Conservation (phyloP, 1,140 invertebrate genomes). For the Pachyrhynchus sulphureomaculatus region DNA sequence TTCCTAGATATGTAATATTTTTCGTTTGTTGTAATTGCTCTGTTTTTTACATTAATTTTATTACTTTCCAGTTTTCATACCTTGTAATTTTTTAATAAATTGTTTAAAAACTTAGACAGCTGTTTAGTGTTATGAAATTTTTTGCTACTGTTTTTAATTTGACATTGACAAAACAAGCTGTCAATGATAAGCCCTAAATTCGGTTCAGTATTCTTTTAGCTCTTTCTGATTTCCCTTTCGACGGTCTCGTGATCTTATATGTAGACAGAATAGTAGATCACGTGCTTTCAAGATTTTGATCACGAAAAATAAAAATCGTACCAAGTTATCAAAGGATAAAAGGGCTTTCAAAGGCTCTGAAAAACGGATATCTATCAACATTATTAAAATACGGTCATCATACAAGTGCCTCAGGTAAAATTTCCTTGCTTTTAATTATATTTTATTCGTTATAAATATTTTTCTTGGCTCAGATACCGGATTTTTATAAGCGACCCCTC, state of each 20-base stretch:
- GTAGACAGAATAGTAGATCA: too few relatives aligned
- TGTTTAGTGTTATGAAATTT: neutral
- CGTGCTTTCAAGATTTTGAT: too few relatives aligned
- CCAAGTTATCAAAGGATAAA: too few relatives aligned
- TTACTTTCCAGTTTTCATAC: neutral
- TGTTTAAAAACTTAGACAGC: neutral
- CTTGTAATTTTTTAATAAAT: neutral
- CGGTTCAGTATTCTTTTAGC: neutral
- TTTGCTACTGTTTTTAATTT: neutral
- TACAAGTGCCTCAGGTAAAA: too few relatives aligned
- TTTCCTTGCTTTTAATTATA: too few relatives aligned
- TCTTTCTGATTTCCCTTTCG: neutral
- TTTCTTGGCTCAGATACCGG: too few relatives aligned
- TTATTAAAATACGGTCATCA: too few relatives aligned
- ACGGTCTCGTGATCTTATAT: neutral
- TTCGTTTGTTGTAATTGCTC: neutral
- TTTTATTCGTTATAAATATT: too few relatives aligned
- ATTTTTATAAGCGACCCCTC: too few relatives aligned
- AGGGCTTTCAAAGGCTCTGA: too few relatives aligned
- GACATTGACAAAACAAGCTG: neutral
- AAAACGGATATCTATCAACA: too few relatives aligned
- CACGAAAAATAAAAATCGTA: too few relatives aligned
- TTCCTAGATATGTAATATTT: slow-evolving; percentile 8
- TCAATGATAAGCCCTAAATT: neutral
- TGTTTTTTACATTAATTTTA: neutral